Evolutionary conservation across 2,888 invertebrate species (phyloP).

Genomic region (Uloborus plumipes): DNA sequence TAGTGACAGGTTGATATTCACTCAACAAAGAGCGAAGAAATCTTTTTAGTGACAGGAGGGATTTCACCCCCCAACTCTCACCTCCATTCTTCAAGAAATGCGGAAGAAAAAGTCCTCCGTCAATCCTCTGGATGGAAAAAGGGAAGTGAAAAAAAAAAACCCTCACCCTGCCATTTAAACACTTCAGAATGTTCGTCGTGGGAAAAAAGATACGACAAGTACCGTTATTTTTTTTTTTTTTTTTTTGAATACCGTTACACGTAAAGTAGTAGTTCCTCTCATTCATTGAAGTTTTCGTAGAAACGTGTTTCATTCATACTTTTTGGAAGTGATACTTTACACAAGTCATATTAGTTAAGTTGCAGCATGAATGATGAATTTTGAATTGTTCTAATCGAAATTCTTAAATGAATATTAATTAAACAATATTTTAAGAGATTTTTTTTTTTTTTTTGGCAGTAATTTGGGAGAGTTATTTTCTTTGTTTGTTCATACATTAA

Average conservation of each 20-base stretch:
- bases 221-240: not conserved
- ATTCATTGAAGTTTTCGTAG: conserved; percentile 32
- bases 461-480: too few species aligned
- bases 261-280: conserved; percentile 1
- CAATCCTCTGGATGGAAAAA: not conserved
- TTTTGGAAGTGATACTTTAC: too few species aligned
- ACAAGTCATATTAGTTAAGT: too few species aligned
- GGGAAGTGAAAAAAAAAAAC: conserved; percentile 27
- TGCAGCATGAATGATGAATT: too few species aligned
- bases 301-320: conserved; percentile 27
- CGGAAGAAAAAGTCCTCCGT: conserved; percentile 53
- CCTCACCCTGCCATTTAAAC: conserved; percentile 30
- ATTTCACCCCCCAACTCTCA: conserved; percentile 48
- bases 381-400: too few species aligned
- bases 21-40: conserved; percentile 12
- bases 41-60: not conserved
- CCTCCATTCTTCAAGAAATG: conserved; percentile 34
- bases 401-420: too few species aligned
- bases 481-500: too few species aligned
- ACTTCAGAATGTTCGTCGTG: conserved; percentile 23
- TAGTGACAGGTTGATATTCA: not conserved
- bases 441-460: too few species aligned
- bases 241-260: conserved; percentile 35
- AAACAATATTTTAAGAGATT: too few species aligned
- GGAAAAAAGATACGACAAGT: conserved; percentile 19